These are phyloP conservation scores for Limnothrissa miodon DNA, from an alignment of 2,113 vertebrate species.

Conservation along the genomic window DNA sequence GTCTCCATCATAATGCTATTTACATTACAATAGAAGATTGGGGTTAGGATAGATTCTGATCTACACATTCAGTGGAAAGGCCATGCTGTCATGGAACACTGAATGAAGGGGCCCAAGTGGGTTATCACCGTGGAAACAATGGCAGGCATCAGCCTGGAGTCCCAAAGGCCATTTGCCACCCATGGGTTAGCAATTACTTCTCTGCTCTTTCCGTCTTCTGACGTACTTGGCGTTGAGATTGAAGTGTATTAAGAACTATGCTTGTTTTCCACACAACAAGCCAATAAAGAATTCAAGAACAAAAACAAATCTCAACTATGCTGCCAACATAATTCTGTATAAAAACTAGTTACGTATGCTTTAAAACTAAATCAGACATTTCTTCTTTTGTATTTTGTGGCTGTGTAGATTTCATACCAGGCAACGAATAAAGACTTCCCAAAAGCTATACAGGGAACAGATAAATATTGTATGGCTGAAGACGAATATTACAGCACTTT, in stretches of 20 bases:
- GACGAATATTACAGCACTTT: neutral
- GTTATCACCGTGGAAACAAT: conserved; percentile 5
- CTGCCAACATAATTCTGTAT: neutral
- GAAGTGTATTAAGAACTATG: neutral
- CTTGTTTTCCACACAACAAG: neutral
- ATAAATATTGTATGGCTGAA: neutral
- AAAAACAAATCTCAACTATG: neutral
- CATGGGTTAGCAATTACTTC: neutral
- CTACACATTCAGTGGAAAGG: neutral
- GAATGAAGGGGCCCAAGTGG: neutral
- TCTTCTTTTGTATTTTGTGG: too few species aligned
- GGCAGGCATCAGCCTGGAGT: neutral
- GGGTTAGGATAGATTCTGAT: neutral
- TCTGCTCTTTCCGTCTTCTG: neutral
- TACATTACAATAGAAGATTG: neutral
- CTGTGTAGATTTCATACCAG: too few species aligned
- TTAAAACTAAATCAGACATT: too few species aligned
- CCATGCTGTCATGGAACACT: neutral
- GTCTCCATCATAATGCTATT: neutral
- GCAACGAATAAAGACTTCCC: too few species aligned
- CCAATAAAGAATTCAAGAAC: neutral
- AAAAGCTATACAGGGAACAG: too few species aligned
- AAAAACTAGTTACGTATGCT: too few species aligned
- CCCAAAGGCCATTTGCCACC: neutral
- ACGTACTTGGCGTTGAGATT: neutral